A percentile compares a stretch with the other conserved stretches of the same genome.
Conservation (phyloP, 2,888 invertebrate species). For the Tribolium freemani region DNA sequence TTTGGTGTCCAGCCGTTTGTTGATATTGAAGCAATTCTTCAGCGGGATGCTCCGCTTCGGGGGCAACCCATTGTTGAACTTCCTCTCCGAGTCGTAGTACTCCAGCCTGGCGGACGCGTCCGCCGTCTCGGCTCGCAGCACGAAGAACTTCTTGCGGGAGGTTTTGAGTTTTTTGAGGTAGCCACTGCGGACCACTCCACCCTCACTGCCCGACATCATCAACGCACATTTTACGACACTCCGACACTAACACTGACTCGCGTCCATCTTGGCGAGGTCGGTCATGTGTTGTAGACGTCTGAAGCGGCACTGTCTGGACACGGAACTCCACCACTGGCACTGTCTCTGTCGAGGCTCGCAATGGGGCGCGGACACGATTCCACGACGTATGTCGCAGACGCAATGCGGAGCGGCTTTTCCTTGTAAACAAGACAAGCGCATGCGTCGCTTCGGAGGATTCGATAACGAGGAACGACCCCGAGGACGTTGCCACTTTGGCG, state of each 20-base stretch:
- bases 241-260: slow-evolving; percentile 50
- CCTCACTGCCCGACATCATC: slow-evolving; percentile 15
- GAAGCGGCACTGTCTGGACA: slow-evolving; percentile 40
- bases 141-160: slow-evolving; percentile 93
- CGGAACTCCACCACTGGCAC: neutral
- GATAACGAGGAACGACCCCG: slow-evolving; percentile 59
- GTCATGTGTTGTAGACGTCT: slow-evolving; percentile 64
- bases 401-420: slow-evolving; percentile 52
- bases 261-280: slow-evolving; percentile 62
- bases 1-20: slow-evolving; percentile 84
- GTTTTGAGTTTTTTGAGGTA: slow-evolving; percentile 89
- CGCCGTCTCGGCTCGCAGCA: slow-evolving; percentile 82
- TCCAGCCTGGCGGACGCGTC: slow-evolving; percentile 86
- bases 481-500: slow-evolving; percentile 17
- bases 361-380: neutral
- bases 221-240: slow-evolving; percentile 41
- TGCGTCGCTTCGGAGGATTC: slow-evolving; percentile 67
- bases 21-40: slow-evolving; percentile 93
- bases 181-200: slow-evolving; percentile 77
- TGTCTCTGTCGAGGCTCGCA: slow-evolving; percentile 41
- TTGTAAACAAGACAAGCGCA: slow-evolving; percentile 71
- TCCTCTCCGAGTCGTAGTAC: slow-evolving; percentile 94
- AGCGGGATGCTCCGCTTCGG: slow-evolving; percentile 87
- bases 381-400: slow-evolving; percentile 39
- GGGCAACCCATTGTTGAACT: slow-evolving; percentile 77